Base-by-base conservation (phyloP, 2,888 invertebrate species). In the Acanthosepion lycidas region DNA sequence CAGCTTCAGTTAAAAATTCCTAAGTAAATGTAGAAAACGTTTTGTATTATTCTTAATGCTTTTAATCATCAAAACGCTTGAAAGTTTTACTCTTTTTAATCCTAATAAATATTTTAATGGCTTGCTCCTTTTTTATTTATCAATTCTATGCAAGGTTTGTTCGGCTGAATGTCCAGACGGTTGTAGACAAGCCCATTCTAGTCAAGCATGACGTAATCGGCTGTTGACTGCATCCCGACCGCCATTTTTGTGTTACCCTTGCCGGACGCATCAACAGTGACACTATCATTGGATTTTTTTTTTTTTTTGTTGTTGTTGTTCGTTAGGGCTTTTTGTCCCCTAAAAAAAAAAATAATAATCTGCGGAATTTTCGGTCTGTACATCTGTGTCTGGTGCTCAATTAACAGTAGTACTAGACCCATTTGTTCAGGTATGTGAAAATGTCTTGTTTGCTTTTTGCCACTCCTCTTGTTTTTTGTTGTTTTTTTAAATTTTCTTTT, bases 231-330 rank as follows among this genome's bases (percentile, higher is more conserved):
- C 78, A 78, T 78, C 78, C 33, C 78, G n/a, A 78, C 78, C 78
- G 78, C 78, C 78, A 78, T 78, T 78, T 78, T 78, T 78, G n/a
- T 78, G n/a, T 78, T 78, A 78, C 78, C n/a, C 78, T 15, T 33
- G 78, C 78, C 78, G 78, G n/a, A 78, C 78, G 78, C 78, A 33
- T 78, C 78, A 78, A 78, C 78, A 78, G 78, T 78, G 78, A 78
- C n/a, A 33, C n/a, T 78, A 78, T n/a, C 78, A 78, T 78, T 78
- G 78, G 78, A 78, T 18, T 78, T 78, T 28, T 28, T 42, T 18
- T 78, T 78, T 28, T 28, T 42, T 42, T 42, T 42, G 42, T 42
- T 78, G 78, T n/a, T 78, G 78, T 78, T 78, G 78, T 78, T 78
- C 33, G 78, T 78, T 78, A 78, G 78, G 78, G 78, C 15, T 78